phyloP scores from a whole-genome alignment of 2,888 invertebrate genomes.

The Xestia ashworthii region DNA sequence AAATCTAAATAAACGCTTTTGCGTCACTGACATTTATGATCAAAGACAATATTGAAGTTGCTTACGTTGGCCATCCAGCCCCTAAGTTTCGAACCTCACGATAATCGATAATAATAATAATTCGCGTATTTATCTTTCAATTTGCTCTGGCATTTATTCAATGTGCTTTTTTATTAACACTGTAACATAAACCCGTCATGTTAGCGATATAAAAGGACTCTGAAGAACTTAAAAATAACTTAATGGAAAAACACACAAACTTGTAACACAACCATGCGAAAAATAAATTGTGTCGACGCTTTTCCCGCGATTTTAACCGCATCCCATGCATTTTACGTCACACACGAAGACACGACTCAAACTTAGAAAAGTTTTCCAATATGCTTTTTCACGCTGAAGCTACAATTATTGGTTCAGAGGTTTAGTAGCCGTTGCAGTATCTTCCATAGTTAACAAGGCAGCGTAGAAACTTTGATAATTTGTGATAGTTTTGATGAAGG shows the following conservation, averaged over 20 bases:
- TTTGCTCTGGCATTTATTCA: neutral
- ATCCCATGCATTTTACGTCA: neutral
- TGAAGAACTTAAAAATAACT: neutral
- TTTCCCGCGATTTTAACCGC: neutral
- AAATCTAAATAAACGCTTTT: constrained; percentile 1
- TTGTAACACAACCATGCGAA: neutral
- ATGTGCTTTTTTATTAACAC: neutral
- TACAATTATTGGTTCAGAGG: neutral
- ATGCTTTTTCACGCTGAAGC: neutral
- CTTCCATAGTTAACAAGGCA: neutral
- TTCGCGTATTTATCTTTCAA: neutral
- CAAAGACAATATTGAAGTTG: constrained; percentile 21
- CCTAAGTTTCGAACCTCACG: neutral
- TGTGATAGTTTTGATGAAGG: neutral
- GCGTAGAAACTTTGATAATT: neutral
- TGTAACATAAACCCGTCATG: neutral
- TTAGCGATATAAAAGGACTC: neutral
- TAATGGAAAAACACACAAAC: constrained; percentile 1
- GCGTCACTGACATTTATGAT: neutral
- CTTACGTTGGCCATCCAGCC: neutral
- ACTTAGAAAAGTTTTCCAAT: no score
- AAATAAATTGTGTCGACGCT: neutral
- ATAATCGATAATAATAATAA: no score
- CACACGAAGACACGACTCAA: no score
- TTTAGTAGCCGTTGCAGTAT: neutral